Base-by-base conservation (phyloP, 2,797 vertebrate species). In the Gouania willdenowi region DNA sequence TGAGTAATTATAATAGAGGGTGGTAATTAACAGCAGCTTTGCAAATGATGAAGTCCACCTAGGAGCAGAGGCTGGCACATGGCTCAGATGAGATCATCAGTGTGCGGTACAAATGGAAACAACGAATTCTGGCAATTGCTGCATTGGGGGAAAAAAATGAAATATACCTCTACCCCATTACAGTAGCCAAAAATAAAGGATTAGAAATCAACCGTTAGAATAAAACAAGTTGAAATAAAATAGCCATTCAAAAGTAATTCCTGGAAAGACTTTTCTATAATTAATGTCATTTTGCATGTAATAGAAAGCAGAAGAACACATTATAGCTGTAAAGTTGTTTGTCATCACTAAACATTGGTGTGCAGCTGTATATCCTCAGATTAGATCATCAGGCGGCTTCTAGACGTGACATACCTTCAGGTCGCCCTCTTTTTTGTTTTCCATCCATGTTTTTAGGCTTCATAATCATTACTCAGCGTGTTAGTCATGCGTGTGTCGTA, bases 11-110 rank as follows among this genome's bases (percentile, higher is more conserved):
- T 43, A 83, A 66, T 60, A 74, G 60, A 54, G 73, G 64, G 55
- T 19, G 33, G 58, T 84, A 88, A 89, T 90, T 86, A 88, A 84
- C 79, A 71, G 67, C 66, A 55, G 71, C 65, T 76, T 80, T 59
- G 76, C 73, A 46, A 48, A 44, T 84, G 71, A 85, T 84, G 62
- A 79, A 75, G 75, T 75, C 61, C 54, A 57, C 71, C 21, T 40
- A 46, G 14, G 21, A 68, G 52, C 11, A 3, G 34, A 38, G 34
- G 63, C 55, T 67, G 75, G 71, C 53, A 52, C 30, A 22, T 24
- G 18, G 40, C 58, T 57, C 4, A 24, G 13, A 58, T 76, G 75
- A 83, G 66, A 59, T 81, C 81, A 82, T 73, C 71, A 48, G 50
- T 31, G 1, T 12, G 31, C 42, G 21, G 11, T 29, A 43, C 41